A percentile compares a stretch with the other conserved stretches of the same genome.
These are phyloP conservation scores for Crypturellus tataupa DNA, from an alignment of 2,797 vertebrate species.

Conservation along the genomic window DNA sequence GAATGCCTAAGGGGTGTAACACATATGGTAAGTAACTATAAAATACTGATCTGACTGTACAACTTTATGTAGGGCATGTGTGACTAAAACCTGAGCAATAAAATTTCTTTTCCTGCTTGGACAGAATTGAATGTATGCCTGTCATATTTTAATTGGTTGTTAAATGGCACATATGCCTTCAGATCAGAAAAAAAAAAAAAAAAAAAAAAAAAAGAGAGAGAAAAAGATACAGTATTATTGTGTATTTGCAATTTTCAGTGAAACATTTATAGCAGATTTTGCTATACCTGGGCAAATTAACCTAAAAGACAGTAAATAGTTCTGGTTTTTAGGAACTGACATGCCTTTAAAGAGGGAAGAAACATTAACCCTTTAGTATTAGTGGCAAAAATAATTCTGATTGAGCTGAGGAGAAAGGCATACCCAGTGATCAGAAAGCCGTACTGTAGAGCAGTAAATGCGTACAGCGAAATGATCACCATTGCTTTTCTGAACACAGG, in stretches of 20 bases:
- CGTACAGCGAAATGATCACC: background rate
- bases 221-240: background rate
- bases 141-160: slow-evolving; percentile 68
- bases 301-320: background rate
- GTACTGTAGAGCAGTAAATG: background rate
- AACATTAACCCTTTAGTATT: background rate
- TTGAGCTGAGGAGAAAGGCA: background rate
- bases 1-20: slow-evolving; percentile 18
- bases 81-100: slow-evolving; percentile 67
- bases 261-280: background rate
- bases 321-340: background rate
- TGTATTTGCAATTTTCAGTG: background rate
- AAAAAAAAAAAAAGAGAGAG: too few relatives aligned
- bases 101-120: slow-evolving; percentile 65
- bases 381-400: background rate
- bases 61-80: slow-evolving; percentile 68
- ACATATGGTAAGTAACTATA: slow-evolving; percentile 63
- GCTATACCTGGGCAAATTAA: background rate
- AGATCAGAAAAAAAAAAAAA: background rate
- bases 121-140: slow-evolving; percentile 31
- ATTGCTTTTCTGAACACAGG: background rate
- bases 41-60: slow-evolving; percentile 64
- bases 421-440: background rate
- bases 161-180: slow-evolving; percentile 28
- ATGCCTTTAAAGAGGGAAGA: background rate